phyloP scores from a whole-genome alignment of 2,888 invertebrate genomes.

The Philhelius pedissequus region DNA sequence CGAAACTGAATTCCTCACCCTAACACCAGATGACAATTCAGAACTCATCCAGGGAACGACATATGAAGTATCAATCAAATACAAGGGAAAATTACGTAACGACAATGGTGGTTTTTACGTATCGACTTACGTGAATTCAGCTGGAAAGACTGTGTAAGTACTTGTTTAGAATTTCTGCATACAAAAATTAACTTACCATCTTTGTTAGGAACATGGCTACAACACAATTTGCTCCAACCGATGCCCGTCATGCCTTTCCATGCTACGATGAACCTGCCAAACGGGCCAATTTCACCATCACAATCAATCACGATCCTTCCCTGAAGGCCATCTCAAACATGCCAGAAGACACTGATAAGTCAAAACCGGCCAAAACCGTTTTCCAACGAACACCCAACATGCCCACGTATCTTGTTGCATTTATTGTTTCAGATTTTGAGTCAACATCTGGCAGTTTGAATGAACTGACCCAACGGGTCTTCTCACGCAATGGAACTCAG shows the following conservation, averaged over 20 bases:
- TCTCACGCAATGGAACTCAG: slow-evolving; percentile 74
- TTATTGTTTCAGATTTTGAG: slow-evolving; percentile 84
- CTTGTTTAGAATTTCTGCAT: too few relatives aligned
- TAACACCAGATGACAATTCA: slow-evolving; percentile 15
- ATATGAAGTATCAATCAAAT: slow-evolving; percentile 80
- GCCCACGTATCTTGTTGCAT: slow-evolving; percentile 90
- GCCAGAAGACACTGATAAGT: slow-evolving; percentile 33
- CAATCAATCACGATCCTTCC: slow-evolving; percentile 80
- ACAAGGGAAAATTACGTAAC: slow-evolving; percentile 80
- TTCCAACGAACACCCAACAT: slow-evolving; percentile 81
- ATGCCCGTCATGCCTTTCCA: slow-evolving; percentile 84
- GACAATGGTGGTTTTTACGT: slow-evolving; percentile 83
- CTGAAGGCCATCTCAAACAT: slow-evolving; percentile 73
- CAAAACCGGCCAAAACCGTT: slow-evolving; percentile 70
- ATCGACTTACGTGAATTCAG: slow-evolving; percentile 78
- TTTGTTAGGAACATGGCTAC: slow-evolving; percentile 78
- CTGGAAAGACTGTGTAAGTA: slow-evolving; percentile 63
- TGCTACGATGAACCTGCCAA: slow-evolving; percentile 86
- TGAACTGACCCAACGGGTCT: slow-evolving; percentile 73
- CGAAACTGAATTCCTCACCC: slow-evolving; percentile 22
- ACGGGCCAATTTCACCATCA: slow-evolving; percentile 83
- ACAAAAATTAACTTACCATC: too few relatives aligned
- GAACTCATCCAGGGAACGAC: slow-evolving; percentile 60
- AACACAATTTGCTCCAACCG: slow-evolving; percentile 83
- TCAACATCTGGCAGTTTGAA: slow-evolving; percentile 71